Base-by-base conservation (phyloP, 23 tunicate species). In the Botrylloides violaceus region DNA sequence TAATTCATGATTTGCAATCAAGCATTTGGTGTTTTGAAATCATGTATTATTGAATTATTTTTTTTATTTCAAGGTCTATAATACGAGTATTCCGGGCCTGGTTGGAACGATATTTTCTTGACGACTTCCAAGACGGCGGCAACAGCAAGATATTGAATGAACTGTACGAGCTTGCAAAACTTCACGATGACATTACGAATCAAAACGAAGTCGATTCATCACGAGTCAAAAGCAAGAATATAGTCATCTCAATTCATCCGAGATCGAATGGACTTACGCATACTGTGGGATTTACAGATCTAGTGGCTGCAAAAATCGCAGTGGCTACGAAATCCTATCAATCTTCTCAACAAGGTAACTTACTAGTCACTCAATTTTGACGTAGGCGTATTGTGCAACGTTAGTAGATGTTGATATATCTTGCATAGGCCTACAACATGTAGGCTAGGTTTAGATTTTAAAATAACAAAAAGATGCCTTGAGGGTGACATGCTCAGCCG, bases 51-150 rank as follows among this genome's bases (percentile, higher is more conserved):
- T n/a, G n/a, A n/a, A n/a, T n/a, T n/a, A n/a, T n/a, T n/a, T n/a
- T n/a, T n/a, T n/a, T n/a, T n/a, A 43, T 9, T 36, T 43, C 15
- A 75, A 77, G 81, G 64, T 65, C 74, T 0, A 65, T 66, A 5
- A 29, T 12, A 27, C 61, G 78, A 15, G 78, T 72, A 12, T 32
- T 80, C 48, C 43, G 78, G 43, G 53, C 78, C 9, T 80, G 85
- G 95, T 7, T 87, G 0, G 86, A 87, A 31, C 36, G 79, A 36
- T 81, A 76, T 68, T 71, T 76, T 31, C 57, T 36, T 25, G 81
- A 79, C 37, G 95, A 87, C 58, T 87, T 87, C 56, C 71, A 80
- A 57, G 79, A 76, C 22, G 74, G 77, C 22, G 82, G 75, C 32
- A 61, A 75, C 15, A 29, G 58, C 53, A 49, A 58, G 7, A 74